Evolutionary conservation across 2,113 vertebrate genomes (phyloP).

Genomic region (Lethenteron reissneri): DNA sequence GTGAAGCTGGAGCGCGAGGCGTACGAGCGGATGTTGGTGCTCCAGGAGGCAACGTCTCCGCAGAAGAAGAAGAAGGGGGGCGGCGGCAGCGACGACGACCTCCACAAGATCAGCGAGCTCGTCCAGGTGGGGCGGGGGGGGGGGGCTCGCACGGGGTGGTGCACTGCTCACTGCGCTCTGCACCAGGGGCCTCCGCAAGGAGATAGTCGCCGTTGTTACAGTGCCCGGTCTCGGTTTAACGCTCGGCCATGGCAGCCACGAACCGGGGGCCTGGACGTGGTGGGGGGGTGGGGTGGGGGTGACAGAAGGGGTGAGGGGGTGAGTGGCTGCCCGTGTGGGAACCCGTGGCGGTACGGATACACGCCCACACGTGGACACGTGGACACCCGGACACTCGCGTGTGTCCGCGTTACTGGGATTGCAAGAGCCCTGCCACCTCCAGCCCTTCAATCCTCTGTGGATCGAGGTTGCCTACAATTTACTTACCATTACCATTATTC

Average conservation of each 20-base stretch:
- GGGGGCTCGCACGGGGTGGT: not conserved
- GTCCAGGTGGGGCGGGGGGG: conserved; percentile 49
- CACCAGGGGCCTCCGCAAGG: not conserved
- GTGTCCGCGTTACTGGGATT: too few species aligned
- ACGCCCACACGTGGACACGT: too few species aligned
- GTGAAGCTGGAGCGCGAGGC: conserved; percentile 81
- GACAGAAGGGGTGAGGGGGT: not conserved
- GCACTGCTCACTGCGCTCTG: not conserved
- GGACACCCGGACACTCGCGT: too few species aligned
- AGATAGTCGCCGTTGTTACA: not conserved
- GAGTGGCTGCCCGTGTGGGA: too few species aligned
- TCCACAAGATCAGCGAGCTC: conserved; percentile 85
- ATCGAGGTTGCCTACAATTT: too few species aligned
- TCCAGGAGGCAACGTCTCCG: conserved; percentile 86
- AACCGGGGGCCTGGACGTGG: not conserved
- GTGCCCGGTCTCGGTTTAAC: not conserved
- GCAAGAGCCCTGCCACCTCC: too few species aligned
- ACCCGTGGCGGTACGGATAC: too few species aligned
- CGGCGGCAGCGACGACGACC: conserved; percentile 59
- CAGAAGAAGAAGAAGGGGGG: conserved; percentile 45
- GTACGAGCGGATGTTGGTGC: conserved; percentile 64
- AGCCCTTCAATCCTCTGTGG: too few species aligned
- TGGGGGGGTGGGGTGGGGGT: not conserved
- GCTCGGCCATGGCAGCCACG: not conserved
- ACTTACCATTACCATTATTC: too few species aligned